Evolutionary conservation across 2,113 vertebrate genomes (phyloP).

Genomic region (Desmodus rotundus): DNA sequence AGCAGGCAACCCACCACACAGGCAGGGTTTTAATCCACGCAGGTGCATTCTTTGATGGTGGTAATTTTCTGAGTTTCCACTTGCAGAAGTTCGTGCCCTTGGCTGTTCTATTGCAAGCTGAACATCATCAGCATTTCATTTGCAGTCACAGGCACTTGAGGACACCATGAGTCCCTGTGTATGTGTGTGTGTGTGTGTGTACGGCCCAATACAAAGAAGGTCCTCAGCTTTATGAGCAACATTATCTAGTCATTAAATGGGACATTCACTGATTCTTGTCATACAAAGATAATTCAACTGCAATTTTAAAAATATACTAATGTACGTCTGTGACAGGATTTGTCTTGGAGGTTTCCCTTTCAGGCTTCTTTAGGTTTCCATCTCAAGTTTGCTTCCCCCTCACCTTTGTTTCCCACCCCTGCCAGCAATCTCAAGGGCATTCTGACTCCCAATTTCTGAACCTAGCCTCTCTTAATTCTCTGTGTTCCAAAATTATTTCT

Average conservation of each 20-base stretch:
- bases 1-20: no score
- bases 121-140: not conserved
- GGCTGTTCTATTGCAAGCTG: not conserved
- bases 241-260: not conserved
- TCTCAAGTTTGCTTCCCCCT: not conserved
- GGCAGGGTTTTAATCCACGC: not conserved
- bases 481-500: not conserved
- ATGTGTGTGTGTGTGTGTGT: not conserved
- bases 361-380: not conserved
- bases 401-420: not conserved
- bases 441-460: not conserved
- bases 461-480: not conserved
- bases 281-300: not conserved
- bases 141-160: not conserved
- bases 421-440: not conserved
- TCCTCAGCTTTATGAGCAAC: not conserved
- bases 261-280: not conserved
- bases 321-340: not conserved
- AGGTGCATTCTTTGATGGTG: not conserved
- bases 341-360: not conserved
- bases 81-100: not conserved
- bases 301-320: not conserved
- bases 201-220: not conserved
- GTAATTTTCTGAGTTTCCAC: not conserved
- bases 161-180: rapidly evolving